A percentile compares a stretch with the other conserved stretches of the same genome.
These are phyloP conservation scores for Merops nubicus DNA, from an alignment of 2,113 vertebrate genomes.

Conservation along the genomic window DNA sequence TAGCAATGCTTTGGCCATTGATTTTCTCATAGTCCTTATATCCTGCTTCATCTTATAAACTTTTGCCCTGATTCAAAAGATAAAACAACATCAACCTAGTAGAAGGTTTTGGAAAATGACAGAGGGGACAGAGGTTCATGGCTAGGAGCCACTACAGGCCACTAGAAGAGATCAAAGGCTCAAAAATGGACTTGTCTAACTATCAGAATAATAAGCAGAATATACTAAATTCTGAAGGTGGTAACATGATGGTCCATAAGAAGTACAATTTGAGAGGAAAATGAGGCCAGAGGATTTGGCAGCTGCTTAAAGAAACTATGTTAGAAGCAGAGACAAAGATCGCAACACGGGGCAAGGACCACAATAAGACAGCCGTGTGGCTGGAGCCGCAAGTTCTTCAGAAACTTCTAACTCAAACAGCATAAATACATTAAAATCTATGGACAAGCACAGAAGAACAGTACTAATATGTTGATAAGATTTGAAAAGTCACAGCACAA, in stretches of 20 bases:
- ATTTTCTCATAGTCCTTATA: neutral
- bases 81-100: neutral
- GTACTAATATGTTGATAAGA: neutral
- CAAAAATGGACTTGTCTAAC: neutral
- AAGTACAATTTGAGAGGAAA: neutral
- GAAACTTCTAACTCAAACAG: neutral
- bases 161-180: neutral
- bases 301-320: neutral
- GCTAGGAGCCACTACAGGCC: neutral
- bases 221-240: neutral
- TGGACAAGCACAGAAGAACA: neutral
- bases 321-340: neutral
- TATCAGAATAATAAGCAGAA: neutral
- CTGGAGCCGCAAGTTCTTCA: neutral
- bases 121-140: neutral
- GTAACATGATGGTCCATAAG: neutral
- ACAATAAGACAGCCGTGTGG: neutral
- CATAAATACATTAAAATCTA: neutral
- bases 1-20: neutral
- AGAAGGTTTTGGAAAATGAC: neutral
- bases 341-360: neutral
- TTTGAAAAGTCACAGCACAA: neutral
- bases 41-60: neutral
- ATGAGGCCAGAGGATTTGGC: neutral
- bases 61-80: neutral